Conservation (phyloP, 2,113 vertebrate genomes). For the Jaculus jaculus region DNA sequence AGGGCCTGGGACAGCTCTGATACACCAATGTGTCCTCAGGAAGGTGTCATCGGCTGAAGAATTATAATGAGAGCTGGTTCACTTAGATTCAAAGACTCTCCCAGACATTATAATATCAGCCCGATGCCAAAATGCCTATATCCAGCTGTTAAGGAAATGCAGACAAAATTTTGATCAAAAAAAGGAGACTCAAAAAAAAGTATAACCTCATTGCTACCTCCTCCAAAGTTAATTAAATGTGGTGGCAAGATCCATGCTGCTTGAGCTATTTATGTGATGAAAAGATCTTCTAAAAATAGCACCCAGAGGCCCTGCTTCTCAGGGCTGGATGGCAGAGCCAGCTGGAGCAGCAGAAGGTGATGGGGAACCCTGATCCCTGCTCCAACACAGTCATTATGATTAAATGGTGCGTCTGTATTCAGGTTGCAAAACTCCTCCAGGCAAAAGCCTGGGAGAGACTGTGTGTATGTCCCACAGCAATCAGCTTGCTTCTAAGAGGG, state of each 20-base stretch:
- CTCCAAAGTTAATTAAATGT: conserved; percentile 60
- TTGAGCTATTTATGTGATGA: conserved; percentile 61
- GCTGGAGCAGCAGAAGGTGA: conserved; percentile 45
- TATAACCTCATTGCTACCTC: not conserved
- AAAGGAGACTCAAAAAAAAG: conserved; percentile 36
- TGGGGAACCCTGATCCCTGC: not conserved
- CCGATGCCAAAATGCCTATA: not conserved
- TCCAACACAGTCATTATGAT: not conserved
- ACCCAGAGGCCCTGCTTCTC: not conserved
- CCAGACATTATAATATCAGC: not conserved
- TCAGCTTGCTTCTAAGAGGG: not conserved
- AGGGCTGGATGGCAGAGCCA: not conserved
- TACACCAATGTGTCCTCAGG: not conserved
- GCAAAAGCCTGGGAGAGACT: not conserved
- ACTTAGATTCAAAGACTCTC: not conserved
- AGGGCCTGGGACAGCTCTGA: not conserved
- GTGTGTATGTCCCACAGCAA: not conserved
- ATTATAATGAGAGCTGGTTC: not conserved
- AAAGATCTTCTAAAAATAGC: conserved; percentile 67
- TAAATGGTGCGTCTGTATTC: not conserved
- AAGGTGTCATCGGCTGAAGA: not conserved
- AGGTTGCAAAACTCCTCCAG: not conserved
- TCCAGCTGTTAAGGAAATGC: not conserved
- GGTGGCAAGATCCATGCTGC: not conserved
- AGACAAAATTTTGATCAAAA: conserved; percentile 32